Base-by-base conservation (phyloP, 1,140 invertebrate species). In the Antheraea pernyi region DNA sequence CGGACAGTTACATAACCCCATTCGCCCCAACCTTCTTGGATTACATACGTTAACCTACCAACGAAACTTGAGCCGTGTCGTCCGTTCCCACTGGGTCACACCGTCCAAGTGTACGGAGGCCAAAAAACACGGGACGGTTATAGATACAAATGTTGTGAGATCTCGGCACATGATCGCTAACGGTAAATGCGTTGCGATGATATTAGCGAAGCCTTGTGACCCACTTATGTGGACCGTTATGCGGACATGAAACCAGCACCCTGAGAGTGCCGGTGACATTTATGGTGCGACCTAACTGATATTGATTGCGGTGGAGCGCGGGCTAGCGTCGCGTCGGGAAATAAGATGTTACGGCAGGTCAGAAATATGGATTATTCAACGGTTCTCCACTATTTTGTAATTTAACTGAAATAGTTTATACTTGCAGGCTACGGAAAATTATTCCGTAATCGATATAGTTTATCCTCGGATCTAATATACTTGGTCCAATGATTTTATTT, bases 191-290 rank as follows among this genome's bases (percentile, higher is more conserved):
- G 70, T 71, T 71, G 69, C 77, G 76, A 79, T 79, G 81, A 88
- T 88, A 88, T 89, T 87, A 87, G 87, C 84, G 77, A 86, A 84
- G 82, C 87, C 87, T 84, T 76, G 70, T 89, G 83, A 89, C 87
- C 84, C 80, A 89, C 77, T 79, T 86, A 58, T 59, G 59, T 42
- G 42, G 78, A 81, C 84, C 85, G 87, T 86, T 86, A 83, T 71
- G 78, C 78, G 82, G 82, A 69, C 83, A 70, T 83, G 79, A 83
- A 88, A 86, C 85, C 71, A 70, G 77, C 74, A 76, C 78, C 81
- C 76, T 67, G 65, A 65, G 65, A 71, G 70, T 10, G 30, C 10
- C 30, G 64, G 39, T 71, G 59, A 74, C 74, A 76, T 73, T 76
- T 77, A 75, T 75, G 64, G 65, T 30, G 48, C 46, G 39, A 22